phyloP scores from a whole-genome alignment of 2,888 invertebrate genomes.

The Hyposoter dolosus region DNA sequence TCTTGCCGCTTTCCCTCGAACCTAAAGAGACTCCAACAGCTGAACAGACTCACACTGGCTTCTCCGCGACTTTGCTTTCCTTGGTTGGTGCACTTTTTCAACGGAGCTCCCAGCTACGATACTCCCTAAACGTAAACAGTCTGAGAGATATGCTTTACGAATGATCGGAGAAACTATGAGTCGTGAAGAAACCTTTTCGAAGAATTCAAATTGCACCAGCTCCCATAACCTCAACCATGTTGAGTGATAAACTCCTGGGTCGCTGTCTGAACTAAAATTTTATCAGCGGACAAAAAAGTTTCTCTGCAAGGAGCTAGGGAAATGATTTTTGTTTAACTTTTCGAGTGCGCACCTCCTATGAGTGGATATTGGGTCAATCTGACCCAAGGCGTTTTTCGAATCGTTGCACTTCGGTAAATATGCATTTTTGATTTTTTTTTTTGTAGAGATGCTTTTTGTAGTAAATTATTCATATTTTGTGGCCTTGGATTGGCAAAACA shows the following conservation, averaged over 20 bases:
- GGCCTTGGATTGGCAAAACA: too few species aligned
- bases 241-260: neutral
- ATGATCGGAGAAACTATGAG: neutral
- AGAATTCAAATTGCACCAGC: neutral
- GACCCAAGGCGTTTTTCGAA: too few species aligned
- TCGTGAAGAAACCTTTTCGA: neutral
- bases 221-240: neutral
- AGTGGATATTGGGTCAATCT: too few species aligned
- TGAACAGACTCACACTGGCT: slow-evolving; percentile 64
- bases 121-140: slow-evolving; percentile 14
- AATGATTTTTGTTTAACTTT: too few species aligned
- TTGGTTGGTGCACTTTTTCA: slow-evolving; percentile 31
- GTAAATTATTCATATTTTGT: too few species aligned
- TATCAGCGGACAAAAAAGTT: too few species aligned
- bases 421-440: too few species aligned
- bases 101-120: neutral
- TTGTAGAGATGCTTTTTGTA: too few species aligned
- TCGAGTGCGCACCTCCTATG: too few species aligned
- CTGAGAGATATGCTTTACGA: neutral
- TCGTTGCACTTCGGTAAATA: too few species aligned
- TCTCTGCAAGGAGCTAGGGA: too few species aligned
- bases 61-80: slow-evolving; percentile 26
- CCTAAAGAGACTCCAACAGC: slow-evolving; percentile 57
- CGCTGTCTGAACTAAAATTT: too few species aligned
- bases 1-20: slow-evolving; percentile 26